Conservation (phyloP, 2,113 vertebrate species). For the Dryoscopus gambensis region DNA sequence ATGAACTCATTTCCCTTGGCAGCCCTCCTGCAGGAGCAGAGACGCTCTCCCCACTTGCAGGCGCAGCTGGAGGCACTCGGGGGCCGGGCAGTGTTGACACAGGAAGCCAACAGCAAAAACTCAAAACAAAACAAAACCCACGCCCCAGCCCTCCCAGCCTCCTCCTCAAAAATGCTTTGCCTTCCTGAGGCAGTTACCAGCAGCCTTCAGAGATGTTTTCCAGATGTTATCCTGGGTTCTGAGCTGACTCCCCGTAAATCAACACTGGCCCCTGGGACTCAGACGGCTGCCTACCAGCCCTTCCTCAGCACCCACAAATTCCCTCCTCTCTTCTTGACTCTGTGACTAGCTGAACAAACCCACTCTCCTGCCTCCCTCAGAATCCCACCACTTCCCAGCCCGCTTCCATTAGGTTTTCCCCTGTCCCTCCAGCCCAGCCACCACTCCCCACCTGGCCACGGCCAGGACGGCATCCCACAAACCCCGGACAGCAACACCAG, state of each 20-base stretch:
- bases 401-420: neutral
- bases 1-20: neutral
- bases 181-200: neutral
- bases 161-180: neutral
- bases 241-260: neutral
- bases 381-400: neutral
- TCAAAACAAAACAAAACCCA: neutral
- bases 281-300: neutral
- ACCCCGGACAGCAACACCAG: accelerated
- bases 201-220: neutral
- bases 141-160: neutral
- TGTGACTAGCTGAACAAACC: neutral
- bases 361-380: neutral
- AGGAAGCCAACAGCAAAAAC: neutral
- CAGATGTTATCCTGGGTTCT: neutral
- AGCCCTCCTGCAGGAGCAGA: neutral
- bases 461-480: accelerated
- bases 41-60: accelerated
- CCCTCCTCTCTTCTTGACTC: neutral
- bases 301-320: neutral
- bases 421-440: neutral
- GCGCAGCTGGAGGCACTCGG: accelerated
- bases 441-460: no score
- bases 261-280: neutral
- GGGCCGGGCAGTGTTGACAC: neutral